Evolutionary conservation across 2,113 vertebrate genomes (phyloP).

Genomic region (Fregata magnificens): DNA sequence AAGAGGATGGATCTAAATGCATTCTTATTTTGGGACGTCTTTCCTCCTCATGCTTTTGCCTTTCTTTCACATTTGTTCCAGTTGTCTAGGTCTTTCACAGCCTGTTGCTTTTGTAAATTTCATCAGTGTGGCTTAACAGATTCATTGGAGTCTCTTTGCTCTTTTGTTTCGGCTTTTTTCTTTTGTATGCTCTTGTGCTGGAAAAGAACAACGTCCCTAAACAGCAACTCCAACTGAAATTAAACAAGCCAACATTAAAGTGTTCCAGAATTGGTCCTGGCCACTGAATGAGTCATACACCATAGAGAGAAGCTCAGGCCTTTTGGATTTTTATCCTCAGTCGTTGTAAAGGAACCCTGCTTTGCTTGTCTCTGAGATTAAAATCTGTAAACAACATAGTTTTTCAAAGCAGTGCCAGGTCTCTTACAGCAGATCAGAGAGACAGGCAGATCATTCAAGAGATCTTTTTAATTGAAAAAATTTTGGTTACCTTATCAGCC

Average conservation of each 20-base stretch:
- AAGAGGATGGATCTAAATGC: neutral
- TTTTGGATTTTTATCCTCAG: neutral
- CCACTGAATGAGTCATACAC: slow-evolving; percentile 52
- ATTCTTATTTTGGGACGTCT: neutral
- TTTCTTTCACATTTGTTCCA: neutral
- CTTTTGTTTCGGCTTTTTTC: neutral
- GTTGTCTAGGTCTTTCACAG: neutral
- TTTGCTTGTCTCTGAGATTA: slow-evolving; percentile 13
- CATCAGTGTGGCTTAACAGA: neutral
- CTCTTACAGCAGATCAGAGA: neutral
- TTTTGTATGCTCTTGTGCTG: neutral
- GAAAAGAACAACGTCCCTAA: neutral
- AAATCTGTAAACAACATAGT: neutral
- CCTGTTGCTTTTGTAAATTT: neutral
- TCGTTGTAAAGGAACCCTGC: neutral
- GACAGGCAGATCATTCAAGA: neutral
- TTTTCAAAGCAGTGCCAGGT: neutral
- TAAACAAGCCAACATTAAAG: neutral
- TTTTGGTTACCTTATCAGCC: neutral
- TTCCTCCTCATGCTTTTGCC: neutral
- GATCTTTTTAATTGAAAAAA: neutral
- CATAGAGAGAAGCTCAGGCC: neutral
- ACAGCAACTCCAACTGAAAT: slow-evolving; percentile 23
- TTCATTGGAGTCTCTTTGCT: neutral
- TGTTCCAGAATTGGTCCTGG: neutral